Evolutionary conservation across 2,888 invertebrate species (phyloP).

Genomic region (Agonopterix subpropinquella): DNA sequence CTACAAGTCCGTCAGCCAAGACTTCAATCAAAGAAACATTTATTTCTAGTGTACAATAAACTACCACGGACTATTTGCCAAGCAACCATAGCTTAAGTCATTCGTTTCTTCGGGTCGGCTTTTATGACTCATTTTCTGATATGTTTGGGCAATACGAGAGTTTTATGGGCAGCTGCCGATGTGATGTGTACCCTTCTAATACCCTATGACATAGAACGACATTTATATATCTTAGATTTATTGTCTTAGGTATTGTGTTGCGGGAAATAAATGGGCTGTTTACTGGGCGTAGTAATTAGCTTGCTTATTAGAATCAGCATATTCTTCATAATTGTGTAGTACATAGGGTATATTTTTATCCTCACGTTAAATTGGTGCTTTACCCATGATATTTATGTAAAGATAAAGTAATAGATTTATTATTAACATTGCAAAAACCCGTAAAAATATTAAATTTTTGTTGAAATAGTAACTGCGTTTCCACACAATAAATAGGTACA

Average conservation of each 20-base stretch:
- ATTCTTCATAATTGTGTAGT: no score
- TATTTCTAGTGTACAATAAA: background rate
- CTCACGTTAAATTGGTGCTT: no score
- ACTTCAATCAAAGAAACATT: background rate
- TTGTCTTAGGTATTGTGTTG: no score
- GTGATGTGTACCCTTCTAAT: constrained; percentile 26
- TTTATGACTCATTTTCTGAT: constrained; percentile 30
- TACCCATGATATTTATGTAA: no score
- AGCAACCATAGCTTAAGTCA: constrained; percentile 6
- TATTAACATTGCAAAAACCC: no score
- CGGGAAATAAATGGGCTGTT: background rate
- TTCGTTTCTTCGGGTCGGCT: constrained; percentile 12
- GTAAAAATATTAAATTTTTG: no score
- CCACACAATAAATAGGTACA: no score
- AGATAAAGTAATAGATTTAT: no score
- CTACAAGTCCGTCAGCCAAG: no score
- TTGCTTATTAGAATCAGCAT: background rate
- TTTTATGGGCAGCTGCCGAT: constrained; percentile 44
- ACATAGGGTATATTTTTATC: no score
- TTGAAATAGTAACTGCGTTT: no score
- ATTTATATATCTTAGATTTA: no score
- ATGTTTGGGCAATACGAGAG: constrained; percentile 39
- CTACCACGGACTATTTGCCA: constrained; percentile 5
- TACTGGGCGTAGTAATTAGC: background rate
- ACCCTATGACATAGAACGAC: background rate